phyloP scores from a whole-genome alignment of 1,140 invertebrate species.

The Stenopsyche tienmushanensis region DNA sequence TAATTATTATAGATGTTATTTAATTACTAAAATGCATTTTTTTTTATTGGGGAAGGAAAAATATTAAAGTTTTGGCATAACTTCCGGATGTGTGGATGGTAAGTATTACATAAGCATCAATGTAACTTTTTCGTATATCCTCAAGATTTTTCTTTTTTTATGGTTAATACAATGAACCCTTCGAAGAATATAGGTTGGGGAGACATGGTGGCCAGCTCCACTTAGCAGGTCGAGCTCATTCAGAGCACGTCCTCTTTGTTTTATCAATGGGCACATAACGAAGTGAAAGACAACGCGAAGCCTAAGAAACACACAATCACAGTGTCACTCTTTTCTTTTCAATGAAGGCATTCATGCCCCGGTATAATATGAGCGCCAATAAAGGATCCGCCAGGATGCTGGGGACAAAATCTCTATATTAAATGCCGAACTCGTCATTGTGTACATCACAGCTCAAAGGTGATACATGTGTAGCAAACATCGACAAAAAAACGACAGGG shows the following conservation, averaged over 20 bases:
- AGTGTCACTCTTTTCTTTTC: conserved; percentile 6
- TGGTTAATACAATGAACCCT: too few species aligned
- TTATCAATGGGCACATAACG: conserved; percentile 29
- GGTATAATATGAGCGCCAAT: conserved; percentile 6
- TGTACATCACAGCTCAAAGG: neutral
- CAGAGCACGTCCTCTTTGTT: conserved; percentile 30
- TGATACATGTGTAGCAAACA: neutral
- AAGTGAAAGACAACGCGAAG: conserved; percentile 15
- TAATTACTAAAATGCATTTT: too few species aligned
- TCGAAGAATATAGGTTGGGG: too few species aligned
- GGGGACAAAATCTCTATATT: neutral
- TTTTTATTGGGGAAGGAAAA: too few species aligned
- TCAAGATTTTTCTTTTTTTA: too few species aligned
- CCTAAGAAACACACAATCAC: neutral
- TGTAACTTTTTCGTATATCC: too few species aligned
- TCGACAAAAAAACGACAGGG: neutral
- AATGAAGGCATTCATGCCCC: conserved; percentile 8
- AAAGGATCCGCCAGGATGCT: neutral
- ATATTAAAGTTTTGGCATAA: too few species aligned
- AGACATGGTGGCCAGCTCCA: neutral
- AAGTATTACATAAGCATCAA: too few species aligned
- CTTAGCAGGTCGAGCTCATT: conserved; percentile 18
- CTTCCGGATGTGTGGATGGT: too few species aligned
- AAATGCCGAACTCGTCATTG: neutral
- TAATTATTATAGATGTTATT: too few species aligned